phyloP scores from a whole-genome alignment of 2,113 vertebrate genomes.

The Hemiprocne comata region DNA sequence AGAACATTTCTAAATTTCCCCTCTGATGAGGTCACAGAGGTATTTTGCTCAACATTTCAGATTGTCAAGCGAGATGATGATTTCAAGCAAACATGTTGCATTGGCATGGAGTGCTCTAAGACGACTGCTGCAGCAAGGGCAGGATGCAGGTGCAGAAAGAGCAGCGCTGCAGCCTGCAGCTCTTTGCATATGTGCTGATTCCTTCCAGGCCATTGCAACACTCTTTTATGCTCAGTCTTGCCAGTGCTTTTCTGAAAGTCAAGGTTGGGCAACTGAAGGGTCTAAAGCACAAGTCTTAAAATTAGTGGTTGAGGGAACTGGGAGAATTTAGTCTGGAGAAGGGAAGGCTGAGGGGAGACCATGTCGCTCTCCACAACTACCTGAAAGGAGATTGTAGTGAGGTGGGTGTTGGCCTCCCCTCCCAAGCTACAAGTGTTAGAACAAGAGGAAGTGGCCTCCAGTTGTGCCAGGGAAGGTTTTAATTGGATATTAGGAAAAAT shows the following conservation, averaged over 20 bases:
- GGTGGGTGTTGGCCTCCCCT: too few species aligned
- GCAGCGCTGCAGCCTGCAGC: not conserved
- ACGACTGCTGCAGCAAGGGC: not conserved
- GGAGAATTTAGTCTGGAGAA: too few species aligned
- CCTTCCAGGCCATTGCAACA: not conserved
- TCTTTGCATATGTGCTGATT: fast-evolving
- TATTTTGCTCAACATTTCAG: not conserved
- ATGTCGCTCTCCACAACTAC: too few species aligned
- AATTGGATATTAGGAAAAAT: too few species aligned
- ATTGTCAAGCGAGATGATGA: not conserved
- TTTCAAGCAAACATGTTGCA: not conserved
- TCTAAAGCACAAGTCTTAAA: too few species aligned
- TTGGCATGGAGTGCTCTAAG: not conserved
- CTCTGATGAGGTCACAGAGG: not conserved
- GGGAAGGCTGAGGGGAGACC: too few species aligned
- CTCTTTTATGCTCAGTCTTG: not conserved
- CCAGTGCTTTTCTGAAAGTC: not conserved
- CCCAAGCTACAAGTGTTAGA: too few species aligned
- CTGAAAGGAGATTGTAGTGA: too few species aligned
- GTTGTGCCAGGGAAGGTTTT: too few species aligned
- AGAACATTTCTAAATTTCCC: not conserved
- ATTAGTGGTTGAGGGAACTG: too few species aligned
- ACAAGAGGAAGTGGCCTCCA: too few species aligned
- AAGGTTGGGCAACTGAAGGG: not conserved
- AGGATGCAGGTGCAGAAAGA: fast-evolving